Percentiles rank a stretch among this genome's conserved stretches.
phyloP scores from a whole-genome alignment of 2,797 vertebrate species.

The Pteronotus mesoamericanus region DNA sequence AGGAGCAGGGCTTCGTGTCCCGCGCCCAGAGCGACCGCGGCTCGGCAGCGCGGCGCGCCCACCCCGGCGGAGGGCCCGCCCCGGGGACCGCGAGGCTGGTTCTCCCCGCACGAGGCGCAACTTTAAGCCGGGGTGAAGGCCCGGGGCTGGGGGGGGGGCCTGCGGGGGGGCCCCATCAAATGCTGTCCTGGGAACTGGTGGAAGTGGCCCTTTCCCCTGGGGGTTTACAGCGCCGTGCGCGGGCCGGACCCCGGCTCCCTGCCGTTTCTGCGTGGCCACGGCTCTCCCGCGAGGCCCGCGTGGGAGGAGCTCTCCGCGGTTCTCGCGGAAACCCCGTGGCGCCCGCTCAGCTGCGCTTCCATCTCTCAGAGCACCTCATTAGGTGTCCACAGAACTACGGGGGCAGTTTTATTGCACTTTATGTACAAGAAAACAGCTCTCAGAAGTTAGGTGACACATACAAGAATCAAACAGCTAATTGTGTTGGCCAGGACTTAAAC shows the following conservation, averaged over 20 bases:
- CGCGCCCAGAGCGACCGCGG: neutral
- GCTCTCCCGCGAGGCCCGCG: too few relatives aligned
- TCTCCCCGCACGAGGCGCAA: neutral
- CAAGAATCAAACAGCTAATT: neutral
- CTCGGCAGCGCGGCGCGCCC: too few relatives aligned
- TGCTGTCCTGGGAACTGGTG: too few relatives aligned
- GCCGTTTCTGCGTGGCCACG: neutral
- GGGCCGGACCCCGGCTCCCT: too few relatives aligned
- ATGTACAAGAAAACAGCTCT: neutral
- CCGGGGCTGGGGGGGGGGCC: too few relatives aligned
- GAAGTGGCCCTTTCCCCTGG: neutral
- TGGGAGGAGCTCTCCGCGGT: neutral
- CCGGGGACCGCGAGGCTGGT: neutral
- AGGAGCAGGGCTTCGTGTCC: neutral
- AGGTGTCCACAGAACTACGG: neutral
- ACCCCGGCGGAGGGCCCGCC: too few relatives aligned
- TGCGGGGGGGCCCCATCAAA: neutral
- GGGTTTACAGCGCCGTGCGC: neutral
- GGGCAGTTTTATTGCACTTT: neutral
- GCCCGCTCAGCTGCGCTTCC: neutral
- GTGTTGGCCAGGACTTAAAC: neutral
- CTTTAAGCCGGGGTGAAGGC: neutral
- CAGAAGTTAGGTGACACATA: neutral
- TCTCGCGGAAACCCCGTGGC: rapidly evolving
- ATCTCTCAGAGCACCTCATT: neutral